These are phyloP conservation scores for Thalpophila matura DNA, from an alignment of 2,888 invertebrate genomes.

Conservation along the genomic window DNA sequence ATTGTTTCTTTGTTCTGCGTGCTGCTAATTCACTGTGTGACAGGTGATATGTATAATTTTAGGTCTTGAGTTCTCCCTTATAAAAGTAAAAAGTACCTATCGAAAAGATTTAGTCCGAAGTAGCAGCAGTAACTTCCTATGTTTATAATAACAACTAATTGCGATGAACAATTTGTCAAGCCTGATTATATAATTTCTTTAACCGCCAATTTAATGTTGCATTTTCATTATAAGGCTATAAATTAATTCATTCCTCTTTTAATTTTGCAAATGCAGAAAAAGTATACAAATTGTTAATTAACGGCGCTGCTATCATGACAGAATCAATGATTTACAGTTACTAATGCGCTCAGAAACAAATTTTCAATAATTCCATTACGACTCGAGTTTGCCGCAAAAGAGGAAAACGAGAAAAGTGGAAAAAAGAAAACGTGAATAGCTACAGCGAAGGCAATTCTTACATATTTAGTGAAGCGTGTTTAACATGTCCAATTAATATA, in stretches of 20 bases:
- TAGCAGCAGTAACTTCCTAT: not conserved
- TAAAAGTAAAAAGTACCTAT: not conserved
- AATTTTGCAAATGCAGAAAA: slow-evolving; percentile 30
- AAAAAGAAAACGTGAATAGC: slow-evolving; percentile 70
- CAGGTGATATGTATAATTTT: not conserved
- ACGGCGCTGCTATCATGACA: slow-evolving; percentile 33
- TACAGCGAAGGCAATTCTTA: slow-evolving; percentile 78
- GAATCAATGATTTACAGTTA: slow-evolving; percentile 54
- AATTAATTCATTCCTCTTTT: slow-evolving; percentile 31
- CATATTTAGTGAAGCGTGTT: slow-evolving; percentile 85
- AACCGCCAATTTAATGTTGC: slow-evolving; percentile 1
- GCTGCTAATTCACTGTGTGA: not conserved
- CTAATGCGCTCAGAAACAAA: slow-evolving; percentile 54
- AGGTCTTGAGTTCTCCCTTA: not conserved
- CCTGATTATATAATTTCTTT: slow-evolving; percentile 7
- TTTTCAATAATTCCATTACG: slow-evolving; percentile 56
- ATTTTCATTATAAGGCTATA: not conserved
- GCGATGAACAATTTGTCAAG: slow-evolving; percentile 5
- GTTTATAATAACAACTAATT: slow-evolving; percentile 30
- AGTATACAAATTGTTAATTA: slow-evolving; percentile 43
- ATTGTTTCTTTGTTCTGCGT: not conserved
- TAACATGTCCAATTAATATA: slow-evolving; percentile 88
- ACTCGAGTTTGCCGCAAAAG: slow-evolving; percentile 61
- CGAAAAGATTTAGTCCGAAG: not conserved
- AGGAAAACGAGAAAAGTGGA: slow-evolving; percentile 68